A percentile compares a stretch with the other conserved stretches of the same genome.
Conservation (phyloP, 2,113 vertebrate species). For the Mesoclemmys tuberculata region DNA sequence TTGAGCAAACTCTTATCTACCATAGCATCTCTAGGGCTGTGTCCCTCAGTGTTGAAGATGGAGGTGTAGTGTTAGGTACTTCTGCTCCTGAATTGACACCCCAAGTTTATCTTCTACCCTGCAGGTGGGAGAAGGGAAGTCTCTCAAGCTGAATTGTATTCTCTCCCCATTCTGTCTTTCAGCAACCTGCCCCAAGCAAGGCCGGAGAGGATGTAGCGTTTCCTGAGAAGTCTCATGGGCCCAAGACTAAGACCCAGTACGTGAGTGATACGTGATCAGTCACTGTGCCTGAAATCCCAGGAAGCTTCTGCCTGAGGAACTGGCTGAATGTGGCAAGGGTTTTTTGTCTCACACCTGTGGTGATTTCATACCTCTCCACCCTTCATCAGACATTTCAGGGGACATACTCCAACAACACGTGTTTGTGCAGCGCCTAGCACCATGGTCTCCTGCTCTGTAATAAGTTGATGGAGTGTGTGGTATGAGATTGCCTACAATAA, state of each 20-base stretch:
- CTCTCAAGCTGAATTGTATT: background rate
- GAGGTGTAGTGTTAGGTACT: background rate
- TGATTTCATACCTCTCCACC: background rate
- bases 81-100: background rate
- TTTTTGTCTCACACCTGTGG: background rate
- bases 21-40: fast-evolving
- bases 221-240: background rate
- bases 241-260: background rate
- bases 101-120: background rate
- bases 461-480: background rate
- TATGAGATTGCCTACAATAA: background rate
- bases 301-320: background rate
- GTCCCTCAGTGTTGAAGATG: background rate
- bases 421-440: background rate
- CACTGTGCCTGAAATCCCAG: background rate
- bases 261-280: background rate
- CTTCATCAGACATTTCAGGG: background rate
- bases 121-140: background rate
- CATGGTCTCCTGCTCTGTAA: background rate
- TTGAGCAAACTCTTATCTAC: background rate
- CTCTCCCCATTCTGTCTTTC: background rate
- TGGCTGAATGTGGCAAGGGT: background rate
- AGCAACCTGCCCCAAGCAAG: background rate
- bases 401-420: background rate
- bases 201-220: fast-evolving